Conservation (phyloP, 2,113 vertebrate species). For the Ailurus styani region DNA sequence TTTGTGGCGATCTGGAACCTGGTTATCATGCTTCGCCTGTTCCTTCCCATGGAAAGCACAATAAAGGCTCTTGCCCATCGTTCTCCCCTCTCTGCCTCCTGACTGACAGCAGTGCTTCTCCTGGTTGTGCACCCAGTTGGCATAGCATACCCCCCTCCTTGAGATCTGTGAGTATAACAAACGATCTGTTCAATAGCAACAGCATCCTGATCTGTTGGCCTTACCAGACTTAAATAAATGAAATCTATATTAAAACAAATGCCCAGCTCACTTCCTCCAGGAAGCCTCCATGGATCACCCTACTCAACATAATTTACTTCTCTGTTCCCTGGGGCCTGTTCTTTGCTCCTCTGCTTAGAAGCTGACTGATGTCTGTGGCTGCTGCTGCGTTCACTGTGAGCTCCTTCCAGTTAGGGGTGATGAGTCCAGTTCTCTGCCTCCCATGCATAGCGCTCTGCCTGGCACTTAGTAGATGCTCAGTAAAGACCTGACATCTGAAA, state of each 20-base stretch:
- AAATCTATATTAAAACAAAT: not conserved
- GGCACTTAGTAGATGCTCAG: not conserved
- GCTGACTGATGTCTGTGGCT: not conserved
- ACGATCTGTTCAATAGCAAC: not conserved
- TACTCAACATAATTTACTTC: not conserved
- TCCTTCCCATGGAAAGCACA: not conserved
- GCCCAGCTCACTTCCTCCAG: not conserved
- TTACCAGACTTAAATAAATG: not conserved
- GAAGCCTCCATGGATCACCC: not conserved
- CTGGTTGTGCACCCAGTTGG: not conserved
- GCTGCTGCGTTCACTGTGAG: not conserved
- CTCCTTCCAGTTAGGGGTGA: not conserved
- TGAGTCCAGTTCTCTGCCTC: not conserved
- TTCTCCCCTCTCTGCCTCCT: not conserved
- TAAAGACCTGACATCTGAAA: not conserved
- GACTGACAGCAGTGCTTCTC: not conserved
- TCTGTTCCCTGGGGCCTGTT: not conserved
- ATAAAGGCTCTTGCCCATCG: accelerated
- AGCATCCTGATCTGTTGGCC: not conserved
- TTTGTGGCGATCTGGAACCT: not conserved
- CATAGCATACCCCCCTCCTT: not conserved
- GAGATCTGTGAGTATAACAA: not conserved
- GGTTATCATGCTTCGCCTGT: not conserved
- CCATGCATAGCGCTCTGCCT: not conserved
- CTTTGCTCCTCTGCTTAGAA: not conserved